Evolutionary conservation across 2,888 invertebrate genomes (phyloP), one percentile per base, ranked within the genome.

Genomic region (Argyresthia goedartella): DNA sequence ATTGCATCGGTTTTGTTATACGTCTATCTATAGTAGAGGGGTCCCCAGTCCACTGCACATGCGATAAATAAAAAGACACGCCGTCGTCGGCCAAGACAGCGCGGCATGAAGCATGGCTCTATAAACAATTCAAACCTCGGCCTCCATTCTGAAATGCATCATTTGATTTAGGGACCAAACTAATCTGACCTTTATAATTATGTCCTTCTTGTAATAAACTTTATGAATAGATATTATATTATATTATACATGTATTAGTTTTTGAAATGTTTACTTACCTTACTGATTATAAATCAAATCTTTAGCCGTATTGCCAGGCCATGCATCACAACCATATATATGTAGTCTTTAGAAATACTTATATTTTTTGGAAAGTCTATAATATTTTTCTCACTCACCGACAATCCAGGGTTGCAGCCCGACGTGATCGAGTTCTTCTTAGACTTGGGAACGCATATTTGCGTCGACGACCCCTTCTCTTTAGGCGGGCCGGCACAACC

Each of bases 401-500:
- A 90, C 41, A 91, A 73, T 69, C 90, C 87, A 45, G 90, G 89
- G 64, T 88, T 90, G 64, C 88, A 88, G 59, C 88, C 81, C 3
- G 87, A 79, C 50, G 88, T 86, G 51, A 82, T 73, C 9, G 88
- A 87, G 55, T 81, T 77, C 69, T 77, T 85, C 58, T 76, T 72
- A 57, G 76, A 81, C 59, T 89, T 88, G 39, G 90, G 90, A 51
- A 91, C 81, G 62, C 90, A 84, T 55, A 90, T 88, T 62, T 90
- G 85, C 84, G 82, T 80, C 16, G 82, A 81, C 65, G 73, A 79
- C 55, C 81, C 79, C 47, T 68, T 76, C 25, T 70, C 71, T 56
- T 81, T 80, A 4, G 84, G 79, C 4, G 54, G 53, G 39, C 81
- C 81, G 16, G 85, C 84, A 58, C 81, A 82, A 16, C 87, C 89